These are phyloP conservation scores for Cydia amplana DNA, from an alignment of 1,140 invertebrate species.

Conservation along the genomic window DNA sequence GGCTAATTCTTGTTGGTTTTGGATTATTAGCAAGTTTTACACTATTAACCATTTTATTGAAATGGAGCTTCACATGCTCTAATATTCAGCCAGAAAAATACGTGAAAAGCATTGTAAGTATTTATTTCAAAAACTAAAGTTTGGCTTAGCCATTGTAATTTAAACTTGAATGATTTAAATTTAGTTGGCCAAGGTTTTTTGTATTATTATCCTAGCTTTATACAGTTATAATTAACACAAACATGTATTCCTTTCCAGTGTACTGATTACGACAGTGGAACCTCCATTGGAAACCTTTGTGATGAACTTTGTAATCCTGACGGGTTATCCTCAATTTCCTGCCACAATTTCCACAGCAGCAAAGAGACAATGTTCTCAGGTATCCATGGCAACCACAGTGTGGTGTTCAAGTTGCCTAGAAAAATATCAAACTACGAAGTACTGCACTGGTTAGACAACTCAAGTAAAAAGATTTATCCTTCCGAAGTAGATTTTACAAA, in stretches of 20 bases:
- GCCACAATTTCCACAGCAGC: conserved; percentile 80
- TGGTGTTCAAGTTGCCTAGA: conserved; percentile 81
- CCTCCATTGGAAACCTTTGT: conserved; percentile 81
- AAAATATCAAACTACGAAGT: conserved; percentile 55
- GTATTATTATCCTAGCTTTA: too few species aligned
- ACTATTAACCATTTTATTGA: conserved; percentile 65
- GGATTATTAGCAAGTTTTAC: conserved; percentile 2
- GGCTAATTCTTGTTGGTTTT: conserved; percentile 1
- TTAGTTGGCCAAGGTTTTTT: too few species aligned
- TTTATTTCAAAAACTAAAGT: neutral
- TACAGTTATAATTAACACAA: neutral
- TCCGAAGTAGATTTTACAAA: conserved; percentile 78
- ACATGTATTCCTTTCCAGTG: conserved; percentile 75
- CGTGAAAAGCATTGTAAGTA: conserved; percentile 80
- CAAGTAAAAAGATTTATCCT: conserved; percentile 75
- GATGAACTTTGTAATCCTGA: conserved; percentile 78
- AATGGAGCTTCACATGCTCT: conserved; percentile 81
- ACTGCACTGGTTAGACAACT: conserved; percentile 76
- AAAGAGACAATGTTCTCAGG: conserved; percentile 82
- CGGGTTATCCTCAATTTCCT: conserved; percentile 79
- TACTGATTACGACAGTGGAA: conserved; percentile 71
- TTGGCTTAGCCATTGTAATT: neutral
- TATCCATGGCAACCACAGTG: conserved; percentile 74
- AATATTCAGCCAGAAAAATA: conserved; percentile 80
- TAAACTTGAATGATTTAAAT: neutral